Evolutionary conservation across 2,113 vertebrate genomes (phyloP), one percentile per base, ranked within the genome.

Genomic region (Neoarius graeffei): DNA sequence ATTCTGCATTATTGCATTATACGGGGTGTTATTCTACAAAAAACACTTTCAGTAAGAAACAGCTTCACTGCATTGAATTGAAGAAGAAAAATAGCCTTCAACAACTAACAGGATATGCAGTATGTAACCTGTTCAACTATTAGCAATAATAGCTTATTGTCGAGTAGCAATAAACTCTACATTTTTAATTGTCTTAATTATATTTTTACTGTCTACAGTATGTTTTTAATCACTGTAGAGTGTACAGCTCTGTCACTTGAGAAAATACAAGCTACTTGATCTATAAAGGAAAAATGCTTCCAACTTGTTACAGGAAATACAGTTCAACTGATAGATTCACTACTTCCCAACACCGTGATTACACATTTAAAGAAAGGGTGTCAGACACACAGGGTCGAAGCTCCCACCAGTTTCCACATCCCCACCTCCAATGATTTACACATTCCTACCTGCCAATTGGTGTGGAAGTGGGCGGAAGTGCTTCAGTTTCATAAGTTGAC

Each of bases 361-460:
- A 82, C 80, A 82, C 57, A 0, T 82, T 82, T 62, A 82, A 82
- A 82, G 27, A 48, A 60, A 82, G 57, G 9, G 30, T 82, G 80
- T 82, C 57, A 48, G 30, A 82, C 30, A 42, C 27, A 23, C 80
- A 82, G 57, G 57, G 57, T 82, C 56, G 27, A 81, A 60, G 27
- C 79, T 60, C 80, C 30, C 80, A 62, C 27, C 57, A 62, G 80
- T 14, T 82, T 62, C 20, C 59, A 62, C 30, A 82, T 25, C 30
- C 57, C 57, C 30, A 48, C 30, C 80, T 2, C 19, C 80, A 82
- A 42, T 62, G 5, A 42, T 82, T 82, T 60, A 62, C 80, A 82
- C 80, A 48, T 62, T 62, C 17, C 17, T 48, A 82, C 80, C 57
- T 82, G 80, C 80, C 80, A 82, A 82, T 62, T 82, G 30, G 57